Evolutionary conservation across 2,113 vertebrate genomes (phyloP).

Genomic region (Maylandia zebra): DNA sequence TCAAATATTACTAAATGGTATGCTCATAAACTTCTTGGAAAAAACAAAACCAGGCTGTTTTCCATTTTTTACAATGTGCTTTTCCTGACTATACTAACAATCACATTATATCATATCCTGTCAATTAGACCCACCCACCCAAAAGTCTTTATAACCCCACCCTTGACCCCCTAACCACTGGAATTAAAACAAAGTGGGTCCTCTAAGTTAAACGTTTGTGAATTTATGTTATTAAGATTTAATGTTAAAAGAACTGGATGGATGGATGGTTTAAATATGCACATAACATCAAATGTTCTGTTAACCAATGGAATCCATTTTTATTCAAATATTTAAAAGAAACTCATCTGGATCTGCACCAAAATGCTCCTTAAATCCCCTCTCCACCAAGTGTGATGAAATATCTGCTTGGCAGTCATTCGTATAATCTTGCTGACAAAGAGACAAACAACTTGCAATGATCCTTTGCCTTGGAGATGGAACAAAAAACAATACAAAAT

Average conservation of each 20-base stretch:
- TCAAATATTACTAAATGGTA: neutral
- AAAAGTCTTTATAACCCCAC: neutral
- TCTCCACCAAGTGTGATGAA: neutral
- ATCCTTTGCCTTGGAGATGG: neutral
- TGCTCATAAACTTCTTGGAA: neutral
- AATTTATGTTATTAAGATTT: neutral
- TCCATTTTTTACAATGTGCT: neutral
- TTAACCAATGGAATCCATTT: neutral
- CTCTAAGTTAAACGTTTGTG: neutral
- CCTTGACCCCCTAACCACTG: neutral
- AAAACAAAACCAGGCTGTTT: neutral
- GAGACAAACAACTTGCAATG: neutral
- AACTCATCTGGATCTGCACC: neutral
- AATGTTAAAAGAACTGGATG: neutral
- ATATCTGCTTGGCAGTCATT: neutral
- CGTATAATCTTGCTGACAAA: neutral
- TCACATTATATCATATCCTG: neutral
- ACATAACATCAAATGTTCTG: neutral
- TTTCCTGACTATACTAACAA: neutral
- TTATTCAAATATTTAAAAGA: neutral
- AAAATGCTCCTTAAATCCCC: neutral
- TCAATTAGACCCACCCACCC: neutral
- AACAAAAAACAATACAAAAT: neutral
- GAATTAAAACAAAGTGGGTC: neutral
- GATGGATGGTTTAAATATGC: neutral